Percentiles rank a stretch among this genome's conserved stretches.
phyloP scores from a whole-genome alignment of 2,113 vertebrate species.

The Callaeas wilsoni region DNA sequence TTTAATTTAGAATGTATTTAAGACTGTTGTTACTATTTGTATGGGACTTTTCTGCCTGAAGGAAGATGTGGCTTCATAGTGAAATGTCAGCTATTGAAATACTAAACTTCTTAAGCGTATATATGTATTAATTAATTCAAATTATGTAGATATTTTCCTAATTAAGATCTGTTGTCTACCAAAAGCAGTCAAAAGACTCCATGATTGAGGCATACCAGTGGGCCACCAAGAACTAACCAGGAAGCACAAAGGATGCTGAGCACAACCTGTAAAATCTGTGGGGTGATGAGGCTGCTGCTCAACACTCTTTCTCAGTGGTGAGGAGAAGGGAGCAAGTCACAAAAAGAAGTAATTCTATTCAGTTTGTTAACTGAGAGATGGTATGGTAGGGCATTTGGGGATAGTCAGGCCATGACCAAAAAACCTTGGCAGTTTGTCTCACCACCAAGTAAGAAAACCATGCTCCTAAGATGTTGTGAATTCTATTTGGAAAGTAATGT shows the following conservation, averaged over 20 bases:
- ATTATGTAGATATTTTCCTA: neutral
- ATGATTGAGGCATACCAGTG: neutral
- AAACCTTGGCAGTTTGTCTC: neutral
- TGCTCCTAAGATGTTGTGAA: neutral
- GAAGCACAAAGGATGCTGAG: neutral
- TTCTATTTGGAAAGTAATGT: neutral
- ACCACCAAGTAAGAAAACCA: neutral
- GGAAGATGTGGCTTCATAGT: conserved; percentile 23
- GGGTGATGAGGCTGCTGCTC: neutral
- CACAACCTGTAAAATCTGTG: neutral
- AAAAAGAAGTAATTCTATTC: neutral
- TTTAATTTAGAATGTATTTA: conserved; percentile 66
- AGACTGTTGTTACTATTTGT: conserved; percentile 42
- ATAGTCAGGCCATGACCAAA: neutral
- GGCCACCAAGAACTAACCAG: neutral
- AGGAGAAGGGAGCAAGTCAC: neutral
- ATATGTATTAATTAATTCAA: conserved; percentile 36
- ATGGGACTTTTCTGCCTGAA: conserved; percentile 36
- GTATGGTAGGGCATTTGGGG: neutral
- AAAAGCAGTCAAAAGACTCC: neutral
- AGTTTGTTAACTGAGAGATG: neutral
- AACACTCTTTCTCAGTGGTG: neutral
- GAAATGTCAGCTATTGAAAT: conserved; percentile 39
- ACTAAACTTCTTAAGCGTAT: neutral
- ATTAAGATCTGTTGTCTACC: neutral